These are phyloP conservation scores for Gulo gulo DNA, from an alignment of 2,113 vertebrate genomes.

Conservation along the genomic window DNA sequence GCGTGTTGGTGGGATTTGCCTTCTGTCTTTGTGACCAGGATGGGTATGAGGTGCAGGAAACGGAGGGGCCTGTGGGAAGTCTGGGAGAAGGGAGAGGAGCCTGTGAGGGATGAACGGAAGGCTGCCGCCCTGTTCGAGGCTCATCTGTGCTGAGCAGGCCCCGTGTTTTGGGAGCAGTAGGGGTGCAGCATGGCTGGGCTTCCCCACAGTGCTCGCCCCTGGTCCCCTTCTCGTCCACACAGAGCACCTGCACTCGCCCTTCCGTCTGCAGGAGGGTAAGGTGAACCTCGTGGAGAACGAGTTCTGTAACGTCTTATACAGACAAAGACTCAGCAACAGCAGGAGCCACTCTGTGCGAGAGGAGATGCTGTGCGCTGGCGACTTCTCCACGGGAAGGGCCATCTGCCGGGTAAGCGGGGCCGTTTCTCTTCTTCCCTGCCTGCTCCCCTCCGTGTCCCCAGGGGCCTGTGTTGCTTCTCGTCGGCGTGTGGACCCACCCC, in stretches of 20 bases:
- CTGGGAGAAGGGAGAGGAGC: neutral
- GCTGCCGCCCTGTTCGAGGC: neutral
- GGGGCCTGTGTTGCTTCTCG: neutral
- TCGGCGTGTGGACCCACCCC: neutral
- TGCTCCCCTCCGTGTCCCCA: neutral
- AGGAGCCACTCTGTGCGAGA: neutral
- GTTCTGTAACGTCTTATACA: slow-evolving; percentile 36
- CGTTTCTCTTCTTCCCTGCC: neutral
- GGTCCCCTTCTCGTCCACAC: neutral
- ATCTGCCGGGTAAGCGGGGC: slow-evolving; percentile 57
- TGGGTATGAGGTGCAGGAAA: neutral
- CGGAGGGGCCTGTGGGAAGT: neutral
- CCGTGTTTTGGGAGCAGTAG: neutral
- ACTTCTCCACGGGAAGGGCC: slow-evolving; percentile 36
- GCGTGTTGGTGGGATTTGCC: neutral
- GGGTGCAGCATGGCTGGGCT: too few species aligned
- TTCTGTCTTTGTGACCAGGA: neutral
- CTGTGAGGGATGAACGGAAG: neutral
- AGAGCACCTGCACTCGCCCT: slow-evolving; percentile 24
- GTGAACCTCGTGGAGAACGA: slow-evolving; percentile 42
- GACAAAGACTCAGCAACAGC: neutral
- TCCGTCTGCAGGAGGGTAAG: slow-evolving; percentile 60
- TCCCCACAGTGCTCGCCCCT: neutral
- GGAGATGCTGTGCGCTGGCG: slow-evolving; percentile 60
- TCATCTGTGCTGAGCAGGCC: neutral